A percentile compares a stretch with the other conserved stretches of the same genome.
Conservation (phyloP, 1,140 invertebrate genomes). For the Drosophila simulans region DNA sequence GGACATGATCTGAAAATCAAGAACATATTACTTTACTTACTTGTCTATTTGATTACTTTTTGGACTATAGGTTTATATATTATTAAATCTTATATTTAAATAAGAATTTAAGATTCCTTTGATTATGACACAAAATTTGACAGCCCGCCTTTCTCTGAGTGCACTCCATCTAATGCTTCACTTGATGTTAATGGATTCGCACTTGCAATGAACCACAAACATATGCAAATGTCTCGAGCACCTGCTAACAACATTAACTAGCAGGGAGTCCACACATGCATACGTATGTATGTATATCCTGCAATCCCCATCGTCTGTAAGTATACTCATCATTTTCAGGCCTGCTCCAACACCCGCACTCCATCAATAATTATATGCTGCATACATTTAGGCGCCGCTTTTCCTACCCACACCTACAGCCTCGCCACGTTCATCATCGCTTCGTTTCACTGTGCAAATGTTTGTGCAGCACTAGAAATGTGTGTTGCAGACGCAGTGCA, state of each 20-base stretch:
- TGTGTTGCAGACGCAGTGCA: constrained; percentile 50
- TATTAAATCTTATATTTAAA: too few species aligned
- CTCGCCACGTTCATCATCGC: constrained; percentile 35
- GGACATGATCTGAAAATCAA: background rate
- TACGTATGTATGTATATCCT: background rate
- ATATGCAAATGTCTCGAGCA: constrained; percentile 80
- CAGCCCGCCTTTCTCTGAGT: constrained; percentile 9
- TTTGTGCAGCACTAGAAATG: constrained; percentile 71
- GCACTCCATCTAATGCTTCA: constrained; percentile 45
- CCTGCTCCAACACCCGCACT: constrained; percentile 50
- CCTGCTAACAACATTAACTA: constrained; percentile 81
- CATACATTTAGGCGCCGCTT: constrained; percentile 67
- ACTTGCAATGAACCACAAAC: constrained; percentile 80
- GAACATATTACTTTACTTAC: too few species aligned
- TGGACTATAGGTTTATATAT: too few species aligned
- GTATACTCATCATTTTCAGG: constrained; percentile 64
- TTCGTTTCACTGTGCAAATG: constrained; percentile 75
- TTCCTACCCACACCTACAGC: background rate
- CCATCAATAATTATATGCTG: constrained; percentile 81
- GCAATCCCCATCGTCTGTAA: background rate
- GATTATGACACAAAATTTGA: background rate
- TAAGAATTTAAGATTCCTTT: background rate
- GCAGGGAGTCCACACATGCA: constrained; percentile 36
- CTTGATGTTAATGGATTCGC: constrained; percentile 79
- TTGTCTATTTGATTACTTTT: too few species aligned